Evolutionary conservation across 2,797 vertebrate genomes (phyloP).

Genomic region (Telmatherina bonti): DNA sequence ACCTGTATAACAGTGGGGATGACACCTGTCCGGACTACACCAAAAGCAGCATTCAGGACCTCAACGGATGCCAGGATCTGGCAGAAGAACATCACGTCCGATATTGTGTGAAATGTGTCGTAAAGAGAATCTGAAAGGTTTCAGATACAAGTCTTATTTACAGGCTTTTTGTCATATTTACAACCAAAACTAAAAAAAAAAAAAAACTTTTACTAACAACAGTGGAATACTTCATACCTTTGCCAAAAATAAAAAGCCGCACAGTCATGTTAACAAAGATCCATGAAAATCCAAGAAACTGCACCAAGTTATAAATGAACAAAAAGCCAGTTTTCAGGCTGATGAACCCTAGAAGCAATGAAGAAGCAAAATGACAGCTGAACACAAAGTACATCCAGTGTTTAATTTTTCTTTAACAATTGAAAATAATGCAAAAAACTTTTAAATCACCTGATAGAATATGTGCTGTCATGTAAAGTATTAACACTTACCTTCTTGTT

Average conservation of each 20-base stretch:
- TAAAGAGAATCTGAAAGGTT: conserved; percentile 91
- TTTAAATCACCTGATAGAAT: background rate
- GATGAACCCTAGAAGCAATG: conserved; percentile 72
- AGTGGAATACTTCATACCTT: conserved; percentile 83
- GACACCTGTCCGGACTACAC: conserved; percentile 88
- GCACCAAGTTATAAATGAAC: conserved; percentile 94
- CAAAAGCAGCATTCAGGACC: conserved; percentile 91
- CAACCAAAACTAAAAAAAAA: background rate
- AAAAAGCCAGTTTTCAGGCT: conserved; percentile 91
- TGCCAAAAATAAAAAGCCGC: conserved; percentile 91
- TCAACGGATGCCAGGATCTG: conserved; percentile 92
- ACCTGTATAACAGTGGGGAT: conserved; percentile 90
- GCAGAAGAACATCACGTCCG: conserved; percentile 97
- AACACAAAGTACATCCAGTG: background rate
- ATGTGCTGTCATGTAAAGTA: background rate
- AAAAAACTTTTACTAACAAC: background rate
- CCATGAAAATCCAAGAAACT: conserved; percentile 98
- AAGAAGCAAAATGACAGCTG: background rate
- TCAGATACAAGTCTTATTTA: background rate
- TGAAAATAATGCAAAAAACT: background rate
- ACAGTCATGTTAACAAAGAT: conserved; percentile 97
- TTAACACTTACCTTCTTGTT: conserved; percentile 87
- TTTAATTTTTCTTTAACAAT: background rate
- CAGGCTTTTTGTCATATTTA: background rate
- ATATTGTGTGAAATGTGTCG: conserved; percentile 93